Percentiles rank a stretch among this genome's conserved stretches.
Conservation (phyloP, 2,888 invertebrate genomes). For the Synanthedon formicaeformis region DNA sequence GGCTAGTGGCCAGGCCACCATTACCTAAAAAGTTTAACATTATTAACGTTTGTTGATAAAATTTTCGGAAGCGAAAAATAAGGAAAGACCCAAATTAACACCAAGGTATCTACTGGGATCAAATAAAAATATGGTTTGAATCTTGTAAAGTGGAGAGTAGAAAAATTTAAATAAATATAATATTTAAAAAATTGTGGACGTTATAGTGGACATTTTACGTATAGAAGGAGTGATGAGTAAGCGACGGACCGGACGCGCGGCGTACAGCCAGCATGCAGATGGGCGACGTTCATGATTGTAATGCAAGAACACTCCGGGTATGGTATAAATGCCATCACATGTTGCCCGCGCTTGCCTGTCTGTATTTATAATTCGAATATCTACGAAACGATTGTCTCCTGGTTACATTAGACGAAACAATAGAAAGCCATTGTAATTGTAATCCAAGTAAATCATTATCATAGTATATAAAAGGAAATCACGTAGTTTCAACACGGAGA, state of each 20-base stretch:
- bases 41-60: too few relatives aligned
- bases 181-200: too few relatives aligned
- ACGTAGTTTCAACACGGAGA: constrained; percentile 33
- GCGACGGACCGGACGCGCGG: constrained; percentile 53
- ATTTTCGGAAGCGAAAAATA: too few relatives aligned
- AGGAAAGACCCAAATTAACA: too few relatives aligned
- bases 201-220: too few relatives aligned
- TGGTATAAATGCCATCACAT: constrained; percentile 61
- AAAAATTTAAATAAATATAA: too few relatives aligned
- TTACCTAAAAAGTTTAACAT: too few relatives aligned
- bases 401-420: constrained; percentile 53
- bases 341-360: constrained; percentile 33
- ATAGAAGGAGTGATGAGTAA: constrained; percentile 33
- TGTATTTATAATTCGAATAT: constrained; percentile 56
- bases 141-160: too few relatives aligned
- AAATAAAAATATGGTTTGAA: too few relatives aligned
- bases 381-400: constrained; percentile 47
- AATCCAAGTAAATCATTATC: constrained; percentile 34
- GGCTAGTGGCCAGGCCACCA: too few relatives aligned
- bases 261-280: constrained; percentile 56
- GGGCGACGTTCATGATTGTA: constrained; percentile 47
- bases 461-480: constrained; percentile 47
- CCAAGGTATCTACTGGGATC: too few relatives aligned
- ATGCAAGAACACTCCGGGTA: constrained; percentile 55
- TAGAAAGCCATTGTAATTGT: constrained; percentile 39